A percentile compares a stretch with the other conserved stretches of the same genome.
Evolutionary conservation across 2,797 vertebrate genomes (phyloP).

Genomic region (Micropoecilia bifurca): DNA sequence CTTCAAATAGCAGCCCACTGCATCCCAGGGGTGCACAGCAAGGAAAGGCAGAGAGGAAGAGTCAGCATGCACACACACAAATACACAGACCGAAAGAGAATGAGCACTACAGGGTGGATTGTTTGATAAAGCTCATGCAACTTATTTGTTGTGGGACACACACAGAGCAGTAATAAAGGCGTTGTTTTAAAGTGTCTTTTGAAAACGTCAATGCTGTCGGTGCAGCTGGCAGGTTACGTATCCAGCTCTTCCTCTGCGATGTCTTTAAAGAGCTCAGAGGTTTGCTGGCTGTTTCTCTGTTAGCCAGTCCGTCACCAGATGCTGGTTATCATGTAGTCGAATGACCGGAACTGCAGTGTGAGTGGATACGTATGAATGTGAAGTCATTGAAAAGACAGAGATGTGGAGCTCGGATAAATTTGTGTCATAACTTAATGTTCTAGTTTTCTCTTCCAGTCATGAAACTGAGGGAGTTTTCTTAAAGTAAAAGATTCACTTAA

Average conservation of each 20-base stretch:
- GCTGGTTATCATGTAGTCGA: slow-evolving; percentile 17
- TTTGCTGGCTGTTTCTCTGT: slow-evolving; percentile 43
- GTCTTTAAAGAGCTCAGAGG: slow-evolving; percentile 48
- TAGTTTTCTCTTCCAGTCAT: background rate
- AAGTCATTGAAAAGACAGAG: background rate
- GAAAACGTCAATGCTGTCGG: slow-evolving; percentile 42
- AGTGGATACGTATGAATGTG: background rate
- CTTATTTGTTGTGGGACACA: slow-evolving; percentile 66
- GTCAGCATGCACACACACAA: slow-evolving; percentile 13
- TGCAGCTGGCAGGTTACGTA: slow-evolving; percentile 20
- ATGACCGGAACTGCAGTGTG: slow-evolving; percentile 5
- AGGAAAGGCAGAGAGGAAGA: slow-evolving; percentile 69
- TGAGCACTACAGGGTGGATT: slow-evolving; percentile 33
- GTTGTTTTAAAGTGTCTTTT: slow-evolving; percentile 53
- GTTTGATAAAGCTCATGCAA: slow-evolving; percentile 74
- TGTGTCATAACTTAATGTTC: background rate
- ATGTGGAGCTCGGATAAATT: background rate
- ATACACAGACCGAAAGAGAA: background rate
- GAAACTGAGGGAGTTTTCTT: background rate
- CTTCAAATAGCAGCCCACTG: slow-evolving; percentile 75
- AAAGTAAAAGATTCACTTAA: background rate
- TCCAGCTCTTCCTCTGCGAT: slow-evolving; percentile 5
- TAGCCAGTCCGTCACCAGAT: slow-evolving; percentile 25
- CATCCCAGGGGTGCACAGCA: slow-evolving; percentile 68
- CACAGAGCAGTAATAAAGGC: slow-evolving; percentile 53